These are phyloP conservation scores for Gnathonemus longibarbis DNA, from an alignment of 2,113 vertebrate species.

Conservation along the genomic window DNA sequence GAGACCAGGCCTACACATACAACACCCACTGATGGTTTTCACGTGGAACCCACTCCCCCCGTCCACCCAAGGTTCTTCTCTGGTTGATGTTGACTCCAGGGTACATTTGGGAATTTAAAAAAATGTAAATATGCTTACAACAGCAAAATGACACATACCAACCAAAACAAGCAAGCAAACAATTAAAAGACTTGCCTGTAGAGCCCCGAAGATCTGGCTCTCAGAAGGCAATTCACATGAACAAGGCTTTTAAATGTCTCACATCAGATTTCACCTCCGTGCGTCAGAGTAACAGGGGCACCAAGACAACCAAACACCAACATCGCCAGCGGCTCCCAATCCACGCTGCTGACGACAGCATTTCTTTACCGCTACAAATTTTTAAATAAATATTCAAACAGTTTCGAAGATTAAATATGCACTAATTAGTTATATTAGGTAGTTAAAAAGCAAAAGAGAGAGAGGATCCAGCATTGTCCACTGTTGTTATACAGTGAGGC, in stretches of 20 bases:
- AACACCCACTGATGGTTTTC: neutral
- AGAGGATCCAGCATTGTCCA: conserved; percentile 26
- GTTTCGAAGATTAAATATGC: neutral
- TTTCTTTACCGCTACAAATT: neutral
- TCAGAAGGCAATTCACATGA: neutral
- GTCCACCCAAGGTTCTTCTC: neutral
- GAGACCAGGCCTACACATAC: neutral
- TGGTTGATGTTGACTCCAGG: neutral
- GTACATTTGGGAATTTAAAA: neutral
- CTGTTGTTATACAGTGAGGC: conserved; percentile 51
- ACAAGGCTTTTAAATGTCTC: neutral
- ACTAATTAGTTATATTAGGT: neutral
- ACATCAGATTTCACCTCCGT: neutral
- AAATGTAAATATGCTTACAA: neutral
- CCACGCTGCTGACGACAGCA: neutral
- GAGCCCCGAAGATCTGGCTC: neutral
- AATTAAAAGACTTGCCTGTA: neutral
- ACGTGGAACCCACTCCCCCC: neutral
- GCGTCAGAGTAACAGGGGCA: neutral
- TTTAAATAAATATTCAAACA: neutral
- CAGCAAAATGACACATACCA: neutral
- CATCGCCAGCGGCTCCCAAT: neutral
- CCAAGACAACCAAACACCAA: neutral
- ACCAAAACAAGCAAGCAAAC: neutral
- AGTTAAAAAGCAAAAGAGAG: neutral